A percentile compares a stretch with the other conserved stretches of the same genome.
These are phyloP conservation scores for Grapholita molesta DNA, from an alignment of 1,140 invertebrate species.

Conservation along the genomic window DNA sequence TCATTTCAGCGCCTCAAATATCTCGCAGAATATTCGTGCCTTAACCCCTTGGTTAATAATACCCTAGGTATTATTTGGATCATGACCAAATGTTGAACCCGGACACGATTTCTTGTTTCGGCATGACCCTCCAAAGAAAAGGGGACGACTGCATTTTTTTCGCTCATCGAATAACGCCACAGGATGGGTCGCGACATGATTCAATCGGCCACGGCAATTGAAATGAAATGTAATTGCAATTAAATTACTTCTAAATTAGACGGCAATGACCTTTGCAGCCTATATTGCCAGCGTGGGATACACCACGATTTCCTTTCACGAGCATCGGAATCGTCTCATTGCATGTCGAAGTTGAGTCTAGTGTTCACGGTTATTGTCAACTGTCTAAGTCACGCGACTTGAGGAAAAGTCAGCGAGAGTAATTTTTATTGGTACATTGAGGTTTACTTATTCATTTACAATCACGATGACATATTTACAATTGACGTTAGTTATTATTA, in stretches of 20 bases:
- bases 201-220: constrained; percentile 37
- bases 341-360: not conserved
- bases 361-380: not conserved
- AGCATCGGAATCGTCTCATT: not conserved
- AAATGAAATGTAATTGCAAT: constrained; percentile 37
- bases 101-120: too few relatives aligned
- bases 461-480: too few relatives aligned
- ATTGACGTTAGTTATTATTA: too few relatives aligned
- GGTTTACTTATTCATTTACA: too few relatives aligned
- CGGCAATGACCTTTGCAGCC: constrained; percentile 12
- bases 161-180: not conserved
- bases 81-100: too few relatives aligned
- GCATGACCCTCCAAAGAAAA: too few relatives aligned
- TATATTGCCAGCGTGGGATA: not conserved
- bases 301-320: not conserved
- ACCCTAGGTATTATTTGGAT: too few relatives aligned
- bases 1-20: too few relatives aligned
- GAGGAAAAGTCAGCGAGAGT: too few relatives aligned
- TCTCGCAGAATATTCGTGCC: too few relatives aligned
- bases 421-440: too few relatives aligned
- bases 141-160: not conserved
- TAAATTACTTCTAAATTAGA: constrained; percentile 30
- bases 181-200: constrained; percentile 48
- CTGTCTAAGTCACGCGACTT: not conserved
- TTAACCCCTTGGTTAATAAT: too few relatives aligned